Evolutionary conservation across 1,140 invertebrate species (phyloP).

Genomic region (Temnothorax curvispinosus): DNA sequence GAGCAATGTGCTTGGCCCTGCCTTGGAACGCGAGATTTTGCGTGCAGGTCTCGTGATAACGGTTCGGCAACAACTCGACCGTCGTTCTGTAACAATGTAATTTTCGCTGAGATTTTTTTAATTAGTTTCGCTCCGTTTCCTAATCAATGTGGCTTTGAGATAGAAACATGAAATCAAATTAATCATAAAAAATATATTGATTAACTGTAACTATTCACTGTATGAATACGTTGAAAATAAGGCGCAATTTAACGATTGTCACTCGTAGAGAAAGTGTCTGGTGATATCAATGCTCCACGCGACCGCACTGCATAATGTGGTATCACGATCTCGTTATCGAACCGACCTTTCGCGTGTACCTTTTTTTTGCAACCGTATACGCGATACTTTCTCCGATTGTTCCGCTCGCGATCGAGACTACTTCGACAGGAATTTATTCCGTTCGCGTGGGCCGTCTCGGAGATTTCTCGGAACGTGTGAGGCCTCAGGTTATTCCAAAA

Average conservation of each 20-base stretch:
- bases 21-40: not conserved
- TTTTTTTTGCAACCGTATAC: constrained; percentile 19
- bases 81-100: not conserved
- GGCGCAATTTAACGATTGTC: constrained; percentile 7
- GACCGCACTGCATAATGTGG: not conserved
- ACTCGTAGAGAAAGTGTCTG: constrained; percentile 29
- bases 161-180: not conserved
- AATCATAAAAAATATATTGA: not conserved
- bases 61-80: not conserved
- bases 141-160: not conserved
- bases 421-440: constrained; percentile 52
- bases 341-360: constrained; percentile 41
- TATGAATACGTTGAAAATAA: not conserved
- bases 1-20: not conserved
- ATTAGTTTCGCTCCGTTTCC: not conserved
- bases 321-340: constrained; percentile 63
- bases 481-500: not conserved
- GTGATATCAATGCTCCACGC: constrained; percentile 11
- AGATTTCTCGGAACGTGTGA: constrained; percentile 28
- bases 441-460: constrained; percentile 42
- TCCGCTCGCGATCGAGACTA: constrained; percentile 24
- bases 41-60: not conserved
- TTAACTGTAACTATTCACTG: not conserved
- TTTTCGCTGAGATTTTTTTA: not conserved
- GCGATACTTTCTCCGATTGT: constrained; percentile 64